Evolutionary conservation across 2,888 invertebrate species (phyloP), one percentile per base, ranked within the genome.

Genomic region (Acronicta leporina): DNA sequence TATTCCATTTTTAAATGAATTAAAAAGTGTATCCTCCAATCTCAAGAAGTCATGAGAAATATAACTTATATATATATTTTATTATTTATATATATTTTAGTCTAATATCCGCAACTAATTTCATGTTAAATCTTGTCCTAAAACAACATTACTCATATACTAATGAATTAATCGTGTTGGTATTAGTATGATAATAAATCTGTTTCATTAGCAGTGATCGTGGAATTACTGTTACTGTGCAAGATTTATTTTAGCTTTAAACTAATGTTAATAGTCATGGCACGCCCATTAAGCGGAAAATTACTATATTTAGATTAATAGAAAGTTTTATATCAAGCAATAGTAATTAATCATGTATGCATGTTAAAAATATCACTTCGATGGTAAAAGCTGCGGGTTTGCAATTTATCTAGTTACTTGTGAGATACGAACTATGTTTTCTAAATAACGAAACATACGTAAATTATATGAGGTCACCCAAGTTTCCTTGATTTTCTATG

Each of bases 101-200:
- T 30, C 30, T 9, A 30, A 7, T 30, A 30, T 13, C 43, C 20
- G 27, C n/a, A 20, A 41, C 46, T 52, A 51, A 9, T 40, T 48
- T 52, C 58, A 70, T 61, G 58, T 61, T 53, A 70, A 48, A 55
- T 61, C 61, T 42, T 62, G 66, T 54, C 44, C 52, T 70, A 56
- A 50, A 20, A 25, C 50, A 52, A 66, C 8, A 47, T 38, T 43
- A 44, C 6, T 63, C 33, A 63, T 66, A 60, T 27, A 55, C 51
- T 55, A 48, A 57, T 41, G 10, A 59, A 43, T 41, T 66, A 66
- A 46, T 57, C 45, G 50, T 62, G 43, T 64, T 44, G 35, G 33
- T 33, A 33, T 46, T 38, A 38, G 13, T 33, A 27, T 53, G 48
- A 40, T 62, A 53, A 55, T 66, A 59, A 54, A 71, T 62, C 47